Percentiles rank a stretch among this genome's conserved stretches.
phyloP scores from a whole-genome alignment of 2,888 invertebrate genomes.

The Salticus scenicus region DNA sequence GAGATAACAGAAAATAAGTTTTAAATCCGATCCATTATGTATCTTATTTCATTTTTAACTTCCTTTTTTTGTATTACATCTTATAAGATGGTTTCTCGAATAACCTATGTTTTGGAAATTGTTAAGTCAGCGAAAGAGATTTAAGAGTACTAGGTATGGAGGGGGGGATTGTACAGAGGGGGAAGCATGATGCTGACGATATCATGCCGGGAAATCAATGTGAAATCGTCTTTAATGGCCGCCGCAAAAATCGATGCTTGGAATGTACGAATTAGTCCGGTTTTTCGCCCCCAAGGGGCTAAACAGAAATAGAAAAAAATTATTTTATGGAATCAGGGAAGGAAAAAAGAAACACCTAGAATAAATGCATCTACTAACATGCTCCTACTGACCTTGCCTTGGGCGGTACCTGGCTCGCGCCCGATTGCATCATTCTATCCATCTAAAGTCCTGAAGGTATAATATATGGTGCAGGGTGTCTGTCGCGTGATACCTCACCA shows the following conservation, averaged over 20 bases:
- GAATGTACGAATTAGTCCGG: constrained; percentile 37
- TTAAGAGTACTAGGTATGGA: background rate
- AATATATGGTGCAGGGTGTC: constrained; percentile 22
- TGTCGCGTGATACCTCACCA: constrained; percentile 11
- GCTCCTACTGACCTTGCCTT: constrained; percentile 30
- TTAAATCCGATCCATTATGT: too few species aligned
- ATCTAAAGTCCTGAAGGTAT: background rate
- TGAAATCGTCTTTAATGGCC: constrained; percentile 37
- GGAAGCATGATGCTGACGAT: constrained; percentile 10
- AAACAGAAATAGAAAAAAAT: background rate
- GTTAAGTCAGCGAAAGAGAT: constrained; percentile 7
- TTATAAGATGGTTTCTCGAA: background rate
- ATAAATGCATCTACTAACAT: constrained; percentile 11
- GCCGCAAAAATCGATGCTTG: constrained; percentile 31
- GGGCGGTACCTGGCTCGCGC: constrained; percentile 17
- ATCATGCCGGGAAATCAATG: constrained; percentile 47
- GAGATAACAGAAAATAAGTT: too few species aligned
- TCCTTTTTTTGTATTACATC: background rate
- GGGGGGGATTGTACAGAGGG: background rate
- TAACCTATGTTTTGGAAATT: background rate
- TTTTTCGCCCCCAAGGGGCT: background rate
- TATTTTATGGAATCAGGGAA: constrained; percentile 19
- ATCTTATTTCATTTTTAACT: background rate
- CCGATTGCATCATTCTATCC: background rate
- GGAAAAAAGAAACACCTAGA: constrained; percentile 15